Evolutionary conservation across 2,113 vertebrate species (phyloP), one percentile per base, ranked within the genome.

Genomic region (Acrocephalus kingi): DNA sequence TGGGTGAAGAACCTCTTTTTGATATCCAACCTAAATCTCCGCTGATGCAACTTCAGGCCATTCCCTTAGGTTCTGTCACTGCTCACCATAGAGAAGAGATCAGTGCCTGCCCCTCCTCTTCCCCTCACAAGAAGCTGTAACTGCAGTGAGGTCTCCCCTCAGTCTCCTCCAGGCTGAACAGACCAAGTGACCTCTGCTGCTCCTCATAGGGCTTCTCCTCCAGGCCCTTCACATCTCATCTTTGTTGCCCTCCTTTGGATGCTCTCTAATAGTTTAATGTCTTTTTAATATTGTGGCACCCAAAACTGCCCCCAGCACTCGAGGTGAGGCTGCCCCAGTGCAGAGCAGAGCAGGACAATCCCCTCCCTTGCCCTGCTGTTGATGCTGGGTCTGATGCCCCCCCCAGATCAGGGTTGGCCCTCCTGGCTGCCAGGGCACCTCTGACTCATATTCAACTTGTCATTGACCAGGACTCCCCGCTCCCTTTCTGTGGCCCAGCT

Each of bases 361-460:
- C 22, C 25, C 16, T 41, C 24, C 16, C 20, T 46, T 21, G 10
- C 14, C 54, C 0, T 0, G 6, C n/a, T 54, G 39, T 10, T 0
- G 0, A 6, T 67, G 24, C 78, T 75, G n/a, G 3, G 1, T n/a
- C 46, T 61, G 39, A 25, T 68, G 62, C 1, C 16, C 25, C 16
- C 25, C 39, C 54, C 41, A 46, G 46, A 25, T 39, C 39, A 59
- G 1, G 0, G 0, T 0, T 82, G 52, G 1, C 31, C 12, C 45
- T 21, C 45, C 54, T 52, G 46, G 45, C 20, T 82, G 33, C 28
- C 78, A n/a, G 39, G 24, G 13, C 54, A n/a, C 39, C 41, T n/a
- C n/a, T 68, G 0, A 0, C 39, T 48, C 9, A 17, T 2, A 0
- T 6, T 33, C n/a, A 31, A 2, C 6, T 61, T 61, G n/a, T 0